Conservation (phyloP, 2,113 vertebrate species). For the Lichenostomus cassidix region DNA sequence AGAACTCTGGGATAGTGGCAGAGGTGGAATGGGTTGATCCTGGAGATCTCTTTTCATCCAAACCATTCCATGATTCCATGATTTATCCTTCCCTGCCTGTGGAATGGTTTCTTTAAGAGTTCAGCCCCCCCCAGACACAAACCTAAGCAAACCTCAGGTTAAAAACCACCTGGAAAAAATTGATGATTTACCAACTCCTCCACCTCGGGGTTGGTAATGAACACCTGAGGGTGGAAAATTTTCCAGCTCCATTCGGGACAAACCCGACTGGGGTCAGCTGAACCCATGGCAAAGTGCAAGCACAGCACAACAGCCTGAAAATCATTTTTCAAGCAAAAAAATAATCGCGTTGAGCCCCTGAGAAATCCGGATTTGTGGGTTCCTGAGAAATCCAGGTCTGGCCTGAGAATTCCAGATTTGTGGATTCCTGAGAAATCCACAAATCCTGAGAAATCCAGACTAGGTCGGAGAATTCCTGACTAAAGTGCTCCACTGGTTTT, state of each 20-base stretch:
- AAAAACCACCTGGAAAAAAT: not conserved
- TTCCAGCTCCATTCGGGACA: not conserved
- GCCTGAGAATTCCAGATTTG: not conserved
- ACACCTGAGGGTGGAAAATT: not conserved
- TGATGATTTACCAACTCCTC: not conserved
- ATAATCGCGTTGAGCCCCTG: too few species aligned
- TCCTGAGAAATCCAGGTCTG: fast-evolving
- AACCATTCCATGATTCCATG: not conserved
- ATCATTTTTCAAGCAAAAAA: not conserved
- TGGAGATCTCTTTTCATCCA: too few species aligned
- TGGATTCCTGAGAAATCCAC: not conserved
- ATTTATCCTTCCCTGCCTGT: not conserved
- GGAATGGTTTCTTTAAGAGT: not conserved
- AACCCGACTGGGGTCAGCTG: not conserved
- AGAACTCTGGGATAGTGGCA: not conserved
- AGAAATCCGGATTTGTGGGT: too few species aligned
- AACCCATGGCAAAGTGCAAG: not conserved
- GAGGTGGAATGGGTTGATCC: not conserved
- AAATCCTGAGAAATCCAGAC: not conserved
- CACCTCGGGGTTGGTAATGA: not conserved
- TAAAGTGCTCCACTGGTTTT: not conserved
- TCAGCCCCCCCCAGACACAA: not conserved
- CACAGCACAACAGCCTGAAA: not conserved
- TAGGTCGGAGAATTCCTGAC: not conserved
- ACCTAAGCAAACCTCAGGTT: not conserved